phyloP scores from a whole-genome alignment of 2,888 invertebrate species.

The Tetheella fluctuosa region DNA sequence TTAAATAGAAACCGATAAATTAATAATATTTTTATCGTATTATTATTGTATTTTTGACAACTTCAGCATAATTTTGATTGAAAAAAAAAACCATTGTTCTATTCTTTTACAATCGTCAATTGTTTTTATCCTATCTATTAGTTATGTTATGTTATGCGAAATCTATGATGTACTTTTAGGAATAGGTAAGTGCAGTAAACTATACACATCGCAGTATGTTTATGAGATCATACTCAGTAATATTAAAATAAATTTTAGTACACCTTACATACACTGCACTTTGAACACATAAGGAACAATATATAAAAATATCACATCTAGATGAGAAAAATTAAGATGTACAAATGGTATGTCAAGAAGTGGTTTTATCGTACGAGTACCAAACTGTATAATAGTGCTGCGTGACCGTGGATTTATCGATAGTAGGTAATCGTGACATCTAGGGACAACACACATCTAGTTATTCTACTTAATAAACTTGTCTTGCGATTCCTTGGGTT shows the following conservation, averaged over 20 bases:
- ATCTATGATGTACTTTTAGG: no score
- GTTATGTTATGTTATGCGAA: no score
- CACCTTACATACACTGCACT: no score
- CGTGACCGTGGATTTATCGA: not conserved
- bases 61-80: not conserved
- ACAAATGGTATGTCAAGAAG: conserved; percentile 3
- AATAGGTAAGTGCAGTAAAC: no score
- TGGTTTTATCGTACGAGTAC: not conserved
- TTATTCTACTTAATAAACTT: no score
- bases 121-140: not conserved
- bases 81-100: not conserved
- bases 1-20: no score
- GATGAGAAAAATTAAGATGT: not conserved
- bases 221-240: no score
- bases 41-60: not conserved
- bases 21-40: no score
- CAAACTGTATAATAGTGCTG: not conserved
- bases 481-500: no score
- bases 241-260: no score
- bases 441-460: no score
- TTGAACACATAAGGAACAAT: not conserved
- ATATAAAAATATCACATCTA: not conserved
- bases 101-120: not conserved
- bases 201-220: no score
- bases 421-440: not conserved